Conservation (phyloP, 2,113 vertebrate genomes). For the Oncorhynchus nerka region DNA sequence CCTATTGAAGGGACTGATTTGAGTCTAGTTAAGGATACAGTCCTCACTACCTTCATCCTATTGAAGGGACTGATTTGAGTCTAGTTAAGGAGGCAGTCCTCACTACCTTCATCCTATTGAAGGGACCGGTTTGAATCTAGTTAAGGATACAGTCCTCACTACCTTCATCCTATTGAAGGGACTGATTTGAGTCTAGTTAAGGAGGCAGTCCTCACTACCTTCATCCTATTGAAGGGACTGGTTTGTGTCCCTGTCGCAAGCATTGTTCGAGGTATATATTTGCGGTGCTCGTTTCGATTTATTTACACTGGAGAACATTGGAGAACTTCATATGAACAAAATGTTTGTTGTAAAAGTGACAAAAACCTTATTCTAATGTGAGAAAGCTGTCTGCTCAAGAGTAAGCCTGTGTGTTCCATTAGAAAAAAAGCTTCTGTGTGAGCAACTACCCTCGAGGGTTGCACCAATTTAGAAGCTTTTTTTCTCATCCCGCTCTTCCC, state of each 20-base stretch:
- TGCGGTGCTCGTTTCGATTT: too few species aligned
- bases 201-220: too few species aligned
- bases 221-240: too few species aligned
- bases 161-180: too few species aligned
- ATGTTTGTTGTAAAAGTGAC: background rate
- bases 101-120: background rate
- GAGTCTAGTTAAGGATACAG: too few species aligned
- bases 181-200: too few species aligned
- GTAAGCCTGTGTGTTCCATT: slow-evolving; percentile 81
- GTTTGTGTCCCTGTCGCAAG: background rate
- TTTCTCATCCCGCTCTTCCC: slow-evolving; percentile 66
- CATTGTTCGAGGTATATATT: background rate
- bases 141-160: too few species aligned
- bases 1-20: background rate
- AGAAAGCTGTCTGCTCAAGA: slow-evolving; percentile 74
- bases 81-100: background rate
- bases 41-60: too few species aligned
- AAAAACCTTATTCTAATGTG: slow-evolving; percentile 21
- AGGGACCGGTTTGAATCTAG: background rate
- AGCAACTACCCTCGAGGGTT: slow-evolving; percentile 74
- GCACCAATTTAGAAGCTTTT: slow-evolving; percentile 79
- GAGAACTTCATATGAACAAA: background rate
- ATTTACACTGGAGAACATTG: background rate
- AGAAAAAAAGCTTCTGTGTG: slow-evolving; percentile 80
- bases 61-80: too few species aligned